phyloP scores from a whole-genome alignment of 1,140 invertebrate genomes.

The Drosophila eugracilis region DNA sequence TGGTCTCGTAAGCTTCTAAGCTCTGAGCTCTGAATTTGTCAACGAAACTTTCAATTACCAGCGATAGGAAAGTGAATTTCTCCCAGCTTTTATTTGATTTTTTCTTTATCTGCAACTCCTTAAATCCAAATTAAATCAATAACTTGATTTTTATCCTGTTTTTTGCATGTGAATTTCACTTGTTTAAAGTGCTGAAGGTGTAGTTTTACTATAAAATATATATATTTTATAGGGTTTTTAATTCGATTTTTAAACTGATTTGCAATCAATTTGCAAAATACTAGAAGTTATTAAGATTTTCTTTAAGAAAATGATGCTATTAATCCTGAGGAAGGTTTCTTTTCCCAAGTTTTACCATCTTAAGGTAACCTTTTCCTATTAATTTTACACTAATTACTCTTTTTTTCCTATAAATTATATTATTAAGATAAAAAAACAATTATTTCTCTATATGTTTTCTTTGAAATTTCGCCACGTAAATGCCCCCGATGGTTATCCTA shows the following conservation, averaged over 20 bases:
- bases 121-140: constrained; percentile 16
- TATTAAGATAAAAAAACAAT: not conserved
- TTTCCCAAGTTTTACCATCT: no score
- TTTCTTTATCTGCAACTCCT: constrained; percentile 1
- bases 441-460: not conserved
- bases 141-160: not conserved
- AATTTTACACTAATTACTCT: no score
- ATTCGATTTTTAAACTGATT: no score
- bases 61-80: constrained; percentile 38
- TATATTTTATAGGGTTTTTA: no score
- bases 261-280: no score
- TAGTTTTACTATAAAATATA: no score
- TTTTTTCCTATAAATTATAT: not conserved
- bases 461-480: constrained; percentile 20
- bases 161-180: not conserved
- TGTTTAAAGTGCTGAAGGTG: not conserved
- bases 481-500: constrained; percentile 33
- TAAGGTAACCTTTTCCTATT: no score
- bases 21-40: constrained; percentile 35
- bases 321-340: no score
- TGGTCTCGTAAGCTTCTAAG: constrained; percentile 38
- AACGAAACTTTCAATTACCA: constrained; percentile 37
- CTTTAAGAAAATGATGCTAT: no score
- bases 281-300: no score
- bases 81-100: constrained; percentile 4